Percentiles rank a stretch among this genome's conserved stretches.
These are phyloP conservation scores for Agonopterix heracliana DNA, from an alignment of 2,888 invertebrate species.

Conservation along the genomic window DNA sequence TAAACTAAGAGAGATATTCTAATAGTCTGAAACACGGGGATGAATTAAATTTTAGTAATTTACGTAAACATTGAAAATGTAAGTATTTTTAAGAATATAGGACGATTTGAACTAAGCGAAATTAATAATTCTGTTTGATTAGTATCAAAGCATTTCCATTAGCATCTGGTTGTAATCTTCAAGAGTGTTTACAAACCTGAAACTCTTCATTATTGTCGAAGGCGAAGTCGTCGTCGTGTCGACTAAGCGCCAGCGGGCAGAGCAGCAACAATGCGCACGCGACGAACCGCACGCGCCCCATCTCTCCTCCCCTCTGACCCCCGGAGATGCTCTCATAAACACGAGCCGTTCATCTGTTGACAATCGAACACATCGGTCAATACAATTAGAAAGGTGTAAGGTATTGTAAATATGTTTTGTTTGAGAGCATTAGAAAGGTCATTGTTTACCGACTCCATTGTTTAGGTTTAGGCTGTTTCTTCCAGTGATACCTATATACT, in stretches of 20 bases:
- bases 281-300: conserved; percentile 50
- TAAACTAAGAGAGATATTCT: no score
- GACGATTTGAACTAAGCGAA: no score
- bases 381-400: conserved; percentile 6
- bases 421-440: conserved; percentile 2
- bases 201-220: conserved; percentile 69
- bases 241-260: conserved; percentile 59
- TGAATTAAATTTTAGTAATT: no score
- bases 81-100: no score
- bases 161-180: no score
- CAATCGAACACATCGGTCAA: conserved; percentile 21
- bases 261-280: conserved; percentile 56
- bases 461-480: background rate
- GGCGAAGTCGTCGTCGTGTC: conserved; percentile 70
- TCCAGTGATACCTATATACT: no score
- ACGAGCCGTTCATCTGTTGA: conserved; percentile 50
- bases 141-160: no score
- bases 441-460: background rate
- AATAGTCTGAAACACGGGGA: no score
- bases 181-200: conserved; percentile 36
- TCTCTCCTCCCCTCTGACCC: conserved; percentile 26
- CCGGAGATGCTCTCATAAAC: conserved; percentile 53
- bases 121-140: no score
- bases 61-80: no score
- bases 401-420: conserved; percentile 3